A percentile compares a stretch with the other conserved stretches of the same genome.
phyloP scores from a whole-genome alignment of 2,113 vertebrate genomes.

The Plotosus lineatus region DNA sequence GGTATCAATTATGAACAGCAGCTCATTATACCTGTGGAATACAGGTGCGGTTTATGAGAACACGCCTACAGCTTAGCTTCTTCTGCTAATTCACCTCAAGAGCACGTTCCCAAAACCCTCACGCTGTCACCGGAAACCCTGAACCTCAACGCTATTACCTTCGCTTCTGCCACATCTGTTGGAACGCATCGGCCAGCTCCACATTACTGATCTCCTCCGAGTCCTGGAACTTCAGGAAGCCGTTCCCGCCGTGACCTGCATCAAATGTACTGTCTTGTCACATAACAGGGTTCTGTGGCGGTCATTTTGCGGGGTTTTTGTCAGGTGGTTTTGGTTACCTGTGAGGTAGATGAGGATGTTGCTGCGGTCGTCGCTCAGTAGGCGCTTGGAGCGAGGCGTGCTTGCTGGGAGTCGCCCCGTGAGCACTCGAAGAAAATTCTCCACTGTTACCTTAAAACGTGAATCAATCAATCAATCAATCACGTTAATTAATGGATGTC shows the following conservation, averaged over 20 bases:
- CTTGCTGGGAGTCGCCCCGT: constrained; percentile 92
- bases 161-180: constrained; percentile 99
- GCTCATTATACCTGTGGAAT: constrained; percentile 88
- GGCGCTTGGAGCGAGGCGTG: constrained; percentile 91
- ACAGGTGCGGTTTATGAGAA: neutral
- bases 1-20: constrained; percentile 97
- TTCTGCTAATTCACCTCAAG: neutral
- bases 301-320: neutral
- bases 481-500: no score
- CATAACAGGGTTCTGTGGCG: neutral
- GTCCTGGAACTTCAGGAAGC: constrained; percentile 98
- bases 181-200: constrained; percentile 95
- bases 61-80: neutral
- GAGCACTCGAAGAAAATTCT: constrained; percentile 93
- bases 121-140: neutral
- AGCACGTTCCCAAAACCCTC: neutral
- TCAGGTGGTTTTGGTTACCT: constrained; percentile 67
- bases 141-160: constrained; percentile 67
- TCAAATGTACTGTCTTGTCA: neutral
- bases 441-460: constrained; percentile 87
- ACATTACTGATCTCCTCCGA: constrained; percentile 99
- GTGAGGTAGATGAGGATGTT: constrained; percentile 99
- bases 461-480: neutral
- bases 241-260: constrained; percentile 94
- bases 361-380: constrained; percentile 96